Percentiles rank a stretch among this genome's conserved stretches.
Conservation (phyloP, 1,140 invertebrate genomes). For the Drosophila willistoni region DNA sequence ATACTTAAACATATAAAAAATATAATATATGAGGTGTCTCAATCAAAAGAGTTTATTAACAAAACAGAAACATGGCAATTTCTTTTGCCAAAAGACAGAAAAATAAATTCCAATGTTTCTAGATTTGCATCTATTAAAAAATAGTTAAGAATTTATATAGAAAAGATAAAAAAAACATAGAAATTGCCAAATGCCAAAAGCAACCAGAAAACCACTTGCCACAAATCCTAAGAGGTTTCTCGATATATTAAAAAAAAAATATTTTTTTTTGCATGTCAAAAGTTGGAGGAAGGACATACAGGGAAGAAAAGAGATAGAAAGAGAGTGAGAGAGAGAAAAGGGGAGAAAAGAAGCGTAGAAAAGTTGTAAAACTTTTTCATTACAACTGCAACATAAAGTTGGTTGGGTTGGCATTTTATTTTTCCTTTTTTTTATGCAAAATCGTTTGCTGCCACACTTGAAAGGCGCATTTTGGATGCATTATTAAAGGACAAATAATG, state of each 20-base stretch:
- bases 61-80: too few species aligned
- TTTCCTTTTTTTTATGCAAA: conserved; percentile 50
- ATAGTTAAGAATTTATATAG: too few species aligned
- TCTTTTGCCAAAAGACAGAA: too few species aligned
- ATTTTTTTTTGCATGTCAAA: conserved; percentile 40
- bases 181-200: conserved; percentile 4
- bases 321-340: background rate
- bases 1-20: too few species aligned
- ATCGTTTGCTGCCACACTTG: conserved; percentile 20
- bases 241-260: conserved; percentile 25
- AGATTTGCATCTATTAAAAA: too few species aligned
- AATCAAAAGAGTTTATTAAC: too few species aligned
- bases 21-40: too few species aligned
- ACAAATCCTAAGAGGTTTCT: conserved; percentile 21
- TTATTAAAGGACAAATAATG: conserved; percentile 45
- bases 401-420: conserved; percentile 32
- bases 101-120: too few species aligned
- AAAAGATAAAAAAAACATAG: background rate
- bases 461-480: conserved; percentile 28
- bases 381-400: conserved; percentile 43
- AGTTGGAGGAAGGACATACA: conserved; percentile 39
- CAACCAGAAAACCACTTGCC: conserved; percentile 29
- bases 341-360: background rate
- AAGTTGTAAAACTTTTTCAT: conserved; percentile 50
- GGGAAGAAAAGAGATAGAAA: background rate